Evolutionary conservation across 2,888 invertebrate species (phyloP).

Genomic region (Cataglyphis cursor): DNA sequence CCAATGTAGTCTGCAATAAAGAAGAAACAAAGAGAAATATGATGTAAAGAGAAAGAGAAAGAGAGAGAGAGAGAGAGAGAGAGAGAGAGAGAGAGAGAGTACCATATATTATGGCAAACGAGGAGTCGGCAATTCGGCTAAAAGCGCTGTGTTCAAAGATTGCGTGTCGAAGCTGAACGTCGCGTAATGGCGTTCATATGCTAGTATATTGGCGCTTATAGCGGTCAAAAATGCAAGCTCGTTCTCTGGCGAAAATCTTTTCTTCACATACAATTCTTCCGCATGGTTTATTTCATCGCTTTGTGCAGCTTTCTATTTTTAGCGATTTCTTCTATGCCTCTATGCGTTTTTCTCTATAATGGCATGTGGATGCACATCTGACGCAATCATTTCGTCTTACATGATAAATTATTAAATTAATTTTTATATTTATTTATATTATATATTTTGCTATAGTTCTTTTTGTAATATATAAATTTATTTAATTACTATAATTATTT

Average conservation of each 20-base stretch:
- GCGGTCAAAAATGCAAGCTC: constrained; percentile 29
- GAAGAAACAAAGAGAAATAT: constrained; percentile 42
- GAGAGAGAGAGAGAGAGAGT: constrained; percentile 30
- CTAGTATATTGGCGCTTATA: constrained; percentile 9
- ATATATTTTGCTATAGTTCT: neutral
- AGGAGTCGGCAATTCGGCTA: constrained; percentile 54
- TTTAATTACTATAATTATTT: neutral
- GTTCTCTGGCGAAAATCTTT: constrained; percentile 28
- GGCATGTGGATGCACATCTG: neutral
- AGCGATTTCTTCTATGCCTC: neutral
- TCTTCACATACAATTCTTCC: constrained; percentile 20
- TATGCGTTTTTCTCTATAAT: neutral
- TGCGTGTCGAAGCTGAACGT: constrained; percentile 60
- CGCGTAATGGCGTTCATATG: constrained; percentile 56
- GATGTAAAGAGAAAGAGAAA: constrained; percentile 37
- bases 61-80: neutral
- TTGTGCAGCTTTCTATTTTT: constrained; percentile 15
- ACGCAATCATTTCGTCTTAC: neutral
- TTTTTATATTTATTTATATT: neutral
- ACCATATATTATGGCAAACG: constrained; percentile 36
- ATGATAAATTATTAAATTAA: neutral
- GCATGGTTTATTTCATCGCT: constrained; percentile 34
- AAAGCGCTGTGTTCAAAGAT: constrained; percentile 63
- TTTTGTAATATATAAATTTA: neutral
- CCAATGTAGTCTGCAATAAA: constrained; percentile 58